Evolutionary conservation across 2,113 vertebrate species (phyloP).

Genomic region (Salvator merianae): DNA sequence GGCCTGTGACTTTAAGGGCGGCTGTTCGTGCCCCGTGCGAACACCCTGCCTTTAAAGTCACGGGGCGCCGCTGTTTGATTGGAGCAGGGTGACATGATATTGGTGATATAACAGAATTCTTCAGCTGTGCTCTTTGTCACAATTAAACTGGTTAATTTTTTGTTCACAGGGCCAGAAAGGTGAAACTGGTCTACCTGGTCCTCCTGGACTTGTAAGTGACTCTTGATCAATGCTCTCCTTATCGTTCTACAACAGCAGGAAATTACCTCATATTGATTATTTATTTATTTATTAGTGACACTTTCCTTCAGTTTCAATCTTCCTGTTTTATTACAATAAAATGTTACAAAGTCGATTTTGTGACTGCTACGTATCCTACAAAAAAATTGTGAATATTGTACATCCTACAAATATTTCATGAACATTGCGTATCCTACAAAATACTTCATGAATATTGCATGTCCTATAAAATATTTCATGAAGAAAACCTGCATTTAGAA

Average conservation of each 20-base stretch:
- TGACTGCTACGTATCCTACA: no score
- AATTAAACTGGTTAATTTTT: constrained; percentile 47
- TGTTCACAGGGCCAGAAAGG: constrained; percentile 88
- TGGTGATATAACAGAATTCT: no score
- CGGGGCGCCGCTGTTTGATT: no score
- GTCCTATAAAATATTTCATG: not conserved
- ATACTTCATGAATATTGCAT: not conserved
- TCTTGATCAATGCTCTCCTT: not conserved
- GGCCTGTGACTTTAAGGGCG: no score
- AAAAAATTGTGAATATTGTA: no score
- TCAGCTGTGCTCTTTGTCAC: not conserved
- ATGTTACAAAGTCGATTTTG: not conserved
- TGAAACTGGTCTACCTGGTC: constrained; percentile 84
- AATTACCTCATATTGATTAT: constrained; percentile 2
- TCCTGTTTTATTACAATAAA: not conserved
- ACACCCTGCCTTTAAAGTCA: no score
- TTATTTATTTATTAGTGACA: not conserved
- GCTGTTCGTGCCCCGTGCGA: no score
- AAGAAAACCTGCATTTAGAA: no score
- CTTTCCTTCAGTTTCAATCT: not conserved
- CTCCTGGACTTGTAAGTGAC: constrained; percentile 89
- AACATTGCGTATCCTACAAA: no score
- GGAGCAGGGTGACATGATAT: no score
- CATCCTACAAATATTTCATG: no score
- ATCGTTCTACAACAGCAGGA: not conserved